Evolutionary conservation across 2,797 vertebrate species (phyloP), one percentile per base, ranked within the genome.

Genomic region (Rhinichthys osculus): DNA sequence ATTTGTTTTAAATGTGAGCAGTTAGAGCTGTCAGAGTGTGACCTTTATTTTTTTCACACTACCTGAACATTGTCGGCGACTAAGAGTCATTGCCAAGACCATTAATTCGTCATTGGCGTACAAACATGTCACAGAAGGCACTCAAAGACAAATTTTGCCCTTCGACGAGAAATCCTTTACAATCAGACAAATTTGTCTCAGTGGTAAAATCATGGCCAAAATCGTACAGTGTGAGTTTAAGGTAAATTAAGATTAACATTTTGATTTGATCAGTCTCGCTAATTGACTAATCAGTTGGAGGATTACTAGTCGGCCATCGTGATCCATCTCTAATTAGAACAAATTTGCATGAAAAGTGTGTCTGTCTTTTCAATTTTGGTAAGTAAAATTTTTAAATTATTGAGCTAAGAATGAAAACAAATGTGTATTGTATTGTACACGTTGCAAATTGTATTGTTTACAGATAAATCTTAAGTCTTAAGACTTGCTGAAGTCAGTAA

Each of bases 401-500:
- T 64, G 1, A 19, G 35, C 1, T 47, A 50, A 27, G 44, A 30
- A 27, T 52, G 16, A 16, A 33, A 11, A 47, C 5, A 27, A 62
- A 78, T 2, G 10, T 57, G 5, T 78, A 19, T 17, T 76, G 54
- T 33, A 30, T 83, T 71, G 66, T 73, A n/a, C 71, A 30, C 71
- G 33, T 33, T 50, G 11, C 40, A 71, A 27, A 71, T 71, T 57
- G 50, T 14, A 10, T 30, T 79, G 16, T 30, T 33, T 79, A 44
- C 59, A 66, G n/a, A 64, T 38, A 35, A 35, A 35, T 4, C 4
- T 42, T 64, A 38, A 23, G 7, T 70, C 35, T 21, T 35, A 70
- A 40, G 14, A 27, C 40, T 64, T 30, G 16, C 59, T 79, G 57
- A 70, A 73, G 67, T 80, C 73, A 57, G n/a, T 81, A 42, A 64